Base-by-base conservation (phyloP, 2,888 invertebrate species). In the Pemphredon lugubris region DNA sequence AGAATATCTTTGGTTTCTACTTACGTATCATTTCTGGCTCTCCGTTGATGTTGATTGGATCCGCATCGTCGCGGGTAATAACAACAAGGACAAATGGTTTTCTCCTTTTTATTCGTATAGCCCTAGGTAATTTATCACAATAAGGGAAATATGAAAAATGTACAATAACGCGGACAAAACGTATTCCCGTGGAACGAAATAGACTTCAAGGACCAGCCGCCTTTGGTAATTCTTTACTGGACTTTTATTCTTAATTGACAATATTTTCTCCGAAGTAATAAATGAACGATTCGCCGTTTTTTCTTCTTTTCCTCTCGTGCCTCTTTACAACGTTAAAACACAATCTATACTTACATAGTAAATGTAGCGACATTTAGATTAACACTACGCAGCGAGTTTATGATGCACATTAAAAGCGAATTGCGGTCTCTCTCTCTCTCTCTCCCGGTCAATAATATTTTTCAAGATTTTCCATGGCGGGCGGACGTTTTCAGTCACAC, bases 371-470 rank as follows among this genome's bases (percentile, higher is more conserved):
- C 81, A 82, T 82, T 81, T 74, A 79, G 81, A 77, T 75, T 77
- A 77, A 79, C 58, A 74, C 73, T 77, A 79, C 79, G 75, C 75
- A 79, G 79, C 81, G 81, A 78, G 78, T 70, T 72, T 66, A 83
- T 67, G 71, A 78, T 75, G 83, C 75, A 84, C 82, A 83, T 84
- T 76, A 76, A 85, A 84, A 84, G 84, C 81, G 77, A 76, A 69
- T 76, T 66, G 48, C 55, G 42, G 63, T 54, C 48, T 47, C 42
- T 58, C 34, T 48, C 53, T 47, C n/a, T 6, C 23, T 2, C 23
- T 11, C 23, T 45, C n/a, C n/a, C 23, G 2, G 5, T 1, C 1
- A 23, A 21, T 21, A 11, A 2, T 1, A 45, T 11, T 13, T 14
- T 47, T 16, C 16, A 13, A 30, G 6, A n/a, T n/a, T n/a, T n/a